Evolutionary conservation across 2,888 invertebrate species (phyloP).

Genomic region (Epicampocera succincta): DNA sequence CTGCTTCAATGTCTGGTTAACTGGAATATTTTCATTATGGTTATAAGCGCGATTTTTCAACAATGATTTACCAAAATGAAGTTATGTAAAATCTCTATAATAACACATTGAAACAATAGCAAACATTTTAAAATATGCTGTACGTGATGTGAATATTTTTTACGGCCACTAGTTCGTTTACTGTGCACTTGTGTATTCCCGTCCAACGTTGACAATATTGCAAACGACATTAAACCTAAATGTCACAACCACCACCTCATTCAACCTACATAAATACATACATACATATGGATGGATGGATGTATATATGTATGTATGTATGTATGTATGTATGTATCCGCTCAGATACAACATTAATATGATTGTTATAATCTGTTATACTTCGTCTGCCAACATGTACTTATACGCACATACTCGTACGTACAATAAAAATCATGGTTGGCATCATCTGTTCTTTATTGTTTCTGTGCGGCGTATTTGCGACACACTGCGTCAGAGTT

Average conservation of each 20-base stretch:
- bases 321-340: no score
- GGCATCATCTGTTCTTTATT: constrained; percentile 65
- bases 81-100: constrained; percentile 60
- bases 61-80: constrained; percentile 59
- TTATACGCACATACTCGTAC: no score
- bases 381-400: constrained; percentile 14
- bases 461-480: constrained; percentile 28
- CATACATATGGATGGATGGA: no score
- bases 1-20: constrained; percentile 36
- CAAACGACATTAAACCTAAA: constrained; percentile 52
- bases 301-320: no score
- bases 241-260: constrained; percentile 48
- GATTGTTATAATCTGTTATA: constrained; percentile 62
- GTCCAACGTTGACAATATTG: constrained; percentile 6
- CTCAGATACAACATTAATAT: constrained; percentile 35
- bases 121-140: constrained; percentile 52
- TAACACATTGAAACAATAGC: constrained; percentile 60
- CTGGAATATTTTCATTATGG: constrained; percentile 44
- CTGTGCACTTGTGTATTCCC: neutral
- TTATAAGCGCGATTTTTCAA: constrained; percentile 47
- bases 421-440: constrained; percentile 46
- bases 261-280: no score
- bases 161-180: neutral
- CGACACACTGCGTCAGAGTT: constrained; percentile 25
- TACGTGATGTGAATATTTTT: constrained; percentile 54